Conservation (phyloP, 2,888 invertebrate genomes). For the Drosophila paucipuncta region DNA sequence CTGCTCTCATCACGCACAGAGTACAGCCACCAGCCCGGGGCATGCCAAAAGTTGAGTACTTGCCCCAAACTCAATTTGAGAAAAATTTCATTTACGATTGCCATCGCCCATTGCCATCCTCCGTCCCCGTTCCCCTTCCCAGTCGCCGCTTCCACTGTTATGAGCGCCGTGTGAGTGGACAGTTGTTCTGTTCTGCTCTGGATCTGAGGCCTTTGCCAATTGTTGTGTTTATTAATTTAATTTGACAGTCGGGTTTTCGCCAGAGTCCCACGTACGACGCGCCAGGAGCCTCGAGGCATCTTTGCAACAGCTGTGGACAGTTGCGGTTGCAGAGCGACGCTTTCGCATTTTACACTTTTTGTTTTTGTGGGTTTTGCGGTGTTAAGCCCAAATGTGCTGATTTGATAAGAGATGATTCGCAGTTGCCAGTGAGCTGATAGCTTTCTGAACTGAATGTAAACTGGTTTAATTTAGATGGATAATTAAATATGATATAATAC, state of each 20-base stretch:
- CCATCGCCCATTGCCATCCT: slow-evolving; percentile 15
- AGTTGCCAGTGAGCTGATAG: slow-evolving; percentile 8
- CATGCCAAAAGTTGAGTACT: slow-evolving; percentile 76
- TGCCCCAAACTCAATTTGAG: slow-evolving; percentile 76
- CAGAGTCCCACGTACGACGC: slow-evolving; percentile 49
- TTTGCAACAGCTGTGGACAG: slow-evolving; percentile 64
- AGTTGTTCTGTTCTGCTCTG: slow-evolving; percentile 48
- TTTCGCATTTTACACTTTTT: slow-evolving; percentile 38
- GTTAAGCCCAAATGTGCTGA: slow-evolving; percentile 53
- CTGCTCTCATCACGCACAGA: slow-evolving; percentile 12
- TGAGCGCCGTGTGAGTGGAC: slow-evolving; percentile 69
- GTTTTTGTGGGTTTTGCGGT: slow-evolving; percentile 24
- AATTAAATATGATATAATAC: neutral
- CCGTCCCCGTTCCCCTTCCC: neutral
- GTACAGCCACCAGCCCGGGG: slow-evolving; percentile 46
- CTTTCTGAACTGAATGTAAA: neutral
- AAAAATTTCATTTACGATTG: slow-evolving; percentile 75
- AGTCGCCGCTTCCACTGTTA: slow-evolving; percentile 1
- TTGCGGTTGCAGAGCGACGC: slow-evolving; percentile 38
- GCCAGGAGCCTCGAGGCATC: slow-evolving; percentile 55
- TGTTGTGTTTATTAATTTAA: slow-evolving; percentile 79
- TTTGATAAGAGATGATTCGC: slow-evolving; percentile 31
- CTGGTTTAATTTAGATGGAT: no score
- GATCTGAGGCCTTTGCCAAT: slow-evolving; percentile 56
- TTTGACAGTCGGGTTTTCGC: slow-evolving; percentile 70